Base-by-base conservation (phyloP, 2,797 vertebrate species). In the Anguilla pacifica region DNA sequence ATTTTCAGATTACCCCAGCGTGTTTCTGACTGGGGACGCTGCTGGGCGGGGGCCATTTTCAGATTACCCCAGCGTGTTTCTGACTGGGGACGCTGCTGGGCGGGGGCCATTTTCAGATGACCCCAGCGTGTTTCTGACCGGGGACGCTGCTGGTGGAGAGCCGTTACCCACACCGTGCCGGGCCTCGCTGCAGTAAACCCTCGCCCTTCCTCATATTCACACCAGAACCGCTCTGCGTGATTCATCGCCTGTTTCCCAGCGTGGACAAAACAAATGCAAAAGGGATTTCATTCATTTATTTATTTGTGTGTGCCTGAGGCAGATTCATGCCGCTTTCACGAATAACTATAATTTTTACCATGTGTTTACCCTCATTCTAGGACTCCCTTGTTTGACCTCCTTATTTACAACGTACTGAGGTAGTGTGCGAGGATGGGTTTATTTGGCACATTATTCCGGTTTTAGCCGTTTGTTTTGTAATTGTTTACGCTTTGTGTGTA, bases 201-300 rank as follows among this genome's bases (percentile, higher is more conserved):
- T 72, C 49, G 51, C 61, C 28, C 2, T 67, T 64, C 59, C 72
- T 84, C 86, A 55, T 84, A 53, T 87, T 84, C 72, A 55, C 86
- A 39, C 57, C 31, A 83, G 28, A 67, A 25, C 61, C 61, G 19
- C 64, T 55, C 81, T 82, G 31, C 31, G n/a, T 84, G 86, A 87
- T 55, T 84, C 46, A 72, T 72, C 72, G 61, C 64, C 81, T 2
- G 35, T 49, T 31, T 83, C 86, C 81, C 67, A 61, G 70, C 43
- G 39, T 61, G 53, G 28, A 53, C 61, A 43, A 81, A 59, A 35
- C 79, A 67, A 87, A 83, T 67, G 79, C 13, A 49, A 49, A 43
- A 25, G 74, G 74, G 74, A 43, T 82, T 79, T 87, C 53, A 46
- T 79, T 87, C 53, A 46, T 6, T 86, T 19, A 74, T 74, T 86